Evolutionary conservation across 2,113 vertebrate genomes (phyloP).

Genomic region (Callionymus lyra): DNA sequence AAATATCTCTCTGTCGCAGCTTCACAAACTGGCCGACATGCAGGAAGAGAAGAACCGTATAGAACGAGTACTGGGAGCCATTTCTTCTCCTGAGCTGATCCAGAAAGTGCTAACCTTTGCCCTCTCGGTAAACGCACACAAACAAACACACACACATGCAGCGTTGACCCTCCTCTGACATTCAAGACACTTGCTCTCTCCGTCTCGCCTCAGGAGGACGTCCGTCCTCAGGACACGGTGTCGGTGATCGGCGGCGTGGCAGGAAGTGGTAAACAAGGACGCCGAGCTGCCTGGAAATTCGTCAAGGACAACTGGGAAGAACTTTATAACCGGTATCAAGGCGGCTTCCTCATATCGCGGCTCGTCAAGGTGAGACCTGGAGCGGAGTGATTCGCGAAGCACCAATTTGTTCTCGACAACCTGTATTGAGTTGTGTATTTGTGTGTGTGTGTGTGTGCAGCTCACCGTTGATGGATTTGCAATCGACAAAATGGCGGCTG

Average conservation of each 20-base stretch:
- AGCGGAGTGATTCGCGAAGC: too few relatives aligned
- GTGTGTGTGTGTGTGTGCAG: conserved; percentile 49
- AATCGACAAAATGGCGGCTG: conserved; percentile 92
- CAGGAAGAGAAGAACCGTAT: conserved; percentile 97
- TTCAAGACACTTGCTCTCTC: too few relatives aligned
- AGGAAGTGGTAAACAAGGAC: conserved; percentile 88
- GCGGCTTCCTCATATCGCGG: conserved; percentile 96
- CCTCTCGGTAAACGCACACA: conserved; percentile 79
- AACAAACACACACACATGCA: neutral
- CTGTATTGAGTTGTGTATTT: neutral
- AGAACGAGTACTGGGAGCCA: conserved; percentile 90
- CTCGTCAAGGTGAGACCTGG: conserved; percentile 99
- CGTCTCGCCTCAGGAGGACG: conserved; percentile 96
- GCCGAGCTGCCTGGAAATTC: conserved; percentile 96
- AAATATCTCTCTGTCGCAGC: too few relatives aligned
- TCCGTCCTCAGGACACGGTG: conserved; percentile 96
- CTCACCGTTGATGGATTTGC: conserved; percentile 94
- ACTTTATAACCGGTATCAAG: conserved; percentile 95
- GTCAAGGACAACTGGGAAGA: conserved; percentile 97
- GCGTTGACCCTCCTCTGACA: neutral
- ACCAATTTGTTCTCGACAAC: neutral
- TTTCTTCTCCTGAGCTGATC: conserved; percentile 87
- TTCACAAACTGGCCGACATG: conserved; percentile 97
- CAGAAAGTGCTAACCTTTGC: conserved; percentile 95
- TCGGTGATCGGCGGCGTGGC: conserved; percentile 95